Evolutionary conservation across 1,140 invertebrate species (phyloP).

Genomic region (Drosophila equinoxialis): DNA sequence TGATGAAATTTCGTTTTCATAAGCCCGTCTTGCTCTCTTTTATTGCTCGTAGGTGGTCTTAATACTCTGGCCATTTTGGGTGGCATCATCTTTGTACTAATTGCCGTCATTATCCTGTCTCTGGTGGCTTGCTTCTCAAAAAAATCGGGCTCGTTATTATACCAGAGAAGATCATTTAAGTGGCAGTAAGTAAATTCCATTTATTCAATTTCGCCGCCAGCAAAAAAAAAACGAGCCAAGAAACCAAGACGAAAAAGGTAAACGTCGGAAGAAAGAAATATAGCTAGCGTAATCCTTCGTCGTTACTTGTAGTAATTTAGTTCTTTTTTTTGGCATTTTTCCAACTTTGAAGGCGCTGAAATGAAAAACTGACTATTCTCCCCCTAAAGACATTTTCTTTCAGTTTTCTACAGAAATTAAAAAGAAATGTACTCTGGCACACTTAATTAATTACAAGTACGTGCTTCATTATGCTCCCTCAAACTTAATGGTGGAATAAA

Average conservation of each 20-base stretch:
- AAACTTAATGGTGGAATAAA: conserved; percentile 68
- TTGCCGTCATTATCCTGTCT: conserved; percentile 82
- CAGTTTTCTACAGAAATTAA: conserved; percentile 37
- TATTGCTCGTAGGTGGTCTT: conserved; percentile 68
- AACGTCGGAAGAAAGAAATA: conserved; percentile 10
- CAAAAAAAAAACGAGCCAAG: not conserved
- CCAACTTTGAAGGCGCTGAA: conserved; percentile 59
- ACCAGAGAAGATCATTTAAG: conserved; percentile 86
- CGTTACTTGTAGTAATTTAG: not conserved
- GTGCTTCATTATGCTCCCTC: conserved; percentile 69
- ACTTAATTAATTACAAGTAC: conserved; percentile 78
- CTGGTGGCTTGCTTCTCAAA: conserved; percentile 85
- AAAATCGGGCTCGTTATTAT: conserved; percentile 88
- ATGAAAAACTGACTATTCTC: conserved; percentile 47
- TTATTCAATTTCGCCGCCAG: conserved; percentile 7
- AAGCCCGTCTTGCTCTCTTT: not conserved
- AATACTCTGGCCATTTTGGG: conserved; percentile 82
- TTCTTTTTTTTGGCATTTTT: conserved; percentile 41
- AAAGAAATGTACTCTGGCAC: conserved; percentile 39
- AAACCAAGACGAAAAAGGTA: conserved; percentile 3
- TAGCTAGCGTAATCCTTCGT: conserved; percentile 20
- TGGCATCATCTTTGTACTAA: conserved; percentile 81
- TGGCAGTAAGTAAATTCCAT: conserved; percentile 71
- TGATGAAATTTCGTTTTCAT: conserved; percentile 11
- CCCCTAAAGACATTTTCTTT: conserved; percentile 35